phyloP scores from a whole-genome alignment of 2,888 invertebrate species.

The Orthosia cruda region DNA sequence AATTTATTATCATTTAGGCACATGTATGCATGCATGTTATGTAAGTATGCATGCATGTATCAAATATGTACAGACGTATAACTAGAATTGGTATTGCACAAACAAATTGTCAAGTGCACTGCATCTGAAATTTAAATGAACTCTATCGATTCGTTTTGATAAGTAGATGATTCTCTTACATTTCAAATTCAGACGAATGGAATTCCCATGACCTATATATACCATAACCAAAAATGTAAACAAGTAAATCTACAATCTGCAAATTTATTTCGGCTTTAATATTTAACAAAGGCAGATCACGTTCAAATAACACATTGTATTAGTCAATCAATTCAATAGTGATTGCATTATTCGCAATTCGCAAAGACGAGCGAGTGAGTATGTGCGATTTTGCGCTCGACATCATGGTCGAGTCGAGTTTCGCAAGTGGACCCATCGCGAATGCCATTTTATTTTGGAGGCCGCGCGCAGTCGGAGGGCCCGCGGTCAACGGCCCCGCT shows the following conservation, averaged over 20 bases:
- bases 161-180: conserved; percentile 3
- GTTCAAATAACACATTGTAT: conserved; percentile 54
- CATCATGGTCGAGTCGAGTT: conserved; percentile 88
- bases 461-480: conserved; percentile 90
- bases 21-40: neutral
- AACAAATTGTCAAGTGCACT: neutral
- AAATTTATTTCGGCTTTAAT: conserved; percentile 17
- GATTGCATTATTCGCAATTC: conserved; percentile 84
- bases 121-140: neutral
- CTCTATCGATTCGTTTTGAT: neutral
- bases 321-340: conserved; percentile 75
- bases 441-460: conserved; percentile 92
- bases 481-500: conserved; percentile 91
- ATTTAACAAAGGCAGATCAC: conserved; percentile 40
- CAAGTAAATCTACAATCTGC: neutral
- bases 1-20: neutral
- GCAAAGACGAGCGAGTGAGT: conserved; percentile 81
- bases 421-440: conserved; percentile 91
- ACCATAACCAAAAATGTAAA: conserved; percentile 10
- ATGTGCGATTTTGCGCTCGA: conserved; percentile 78
- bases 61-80: neutral
- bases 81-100: neutral
- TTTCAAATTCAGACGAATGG: neutral
- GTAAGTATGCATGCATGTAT: neutral
- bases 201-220: conserved; percentile 18